A percentile compares a stretch with the other conserved stretches of the same genome.
These are phyloP conservation scores for Natrix natrix DNA, from an alignment of 2,797 vertebrate genomes.

Conservation along the genomic window DNA sequence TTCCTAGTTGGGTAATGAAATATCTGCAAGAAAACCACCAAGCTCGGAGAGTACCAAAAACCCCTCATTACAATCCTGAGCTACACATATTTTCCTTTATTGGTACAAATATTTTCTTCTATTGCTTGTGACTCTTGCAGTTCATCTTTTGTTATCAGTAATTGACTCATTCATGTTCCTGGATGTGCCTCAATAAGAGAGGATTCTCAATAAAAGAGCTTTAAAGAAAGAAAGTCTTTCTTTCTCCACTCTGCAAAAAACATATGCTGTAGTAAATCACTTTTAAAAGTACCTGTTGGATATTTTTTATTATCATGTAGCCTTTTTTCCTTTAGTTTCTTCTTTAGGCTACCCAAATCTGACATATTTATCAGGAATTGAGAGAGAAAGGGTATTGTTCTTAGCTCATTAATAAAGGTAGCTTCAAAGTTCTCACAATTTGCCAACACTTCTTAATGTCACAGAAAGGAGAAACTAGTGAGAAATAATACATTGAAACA, in stretches of 20 bases:
- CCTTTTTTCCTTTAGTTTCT: not conserved
- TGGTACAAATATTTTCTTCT: not conserved
- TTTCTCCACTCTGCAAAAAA: not conserved
- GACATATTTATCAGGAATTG: not conserved
- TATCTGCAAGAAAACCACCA: not conserved
- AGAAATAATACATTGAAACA: not conserved
- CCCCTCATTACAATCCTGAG: not conserved
- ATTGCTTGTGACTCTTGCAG: not conserved
- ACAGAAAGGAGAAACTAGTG: not conserved
- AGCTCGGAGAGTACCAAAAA: not conserved
- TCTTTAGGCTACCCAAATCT: not conserved
- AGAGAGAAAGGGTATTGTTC: not conserved
- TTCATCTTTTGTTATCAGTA: not conserved
- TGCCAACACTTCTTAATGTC: not conserved
- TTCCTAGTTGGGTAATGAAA: not conserved
- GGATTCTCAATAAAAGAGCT: not conserved
- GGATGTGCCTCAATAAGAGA: not conserved
- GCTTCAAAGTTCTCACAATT: not conserved
- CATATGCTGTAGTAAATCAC: not conserved
- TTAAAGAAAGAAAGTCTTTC: not conserved
- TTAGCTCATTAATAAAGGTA: not conserved
- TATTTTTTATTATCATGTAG: not conserved
- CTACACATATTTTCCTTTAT: not conserved
- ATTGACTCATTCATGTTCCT: too few relatives aligned
- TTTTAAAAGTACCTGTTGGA: not conserved